A percentile compares a stretch with the other conserved stretches of the same genome.
Evolutionary conservation across 1,140 invertebrate genomes (phyloP).

Genomic region (Lysiphlebus fabarum): DNA sequence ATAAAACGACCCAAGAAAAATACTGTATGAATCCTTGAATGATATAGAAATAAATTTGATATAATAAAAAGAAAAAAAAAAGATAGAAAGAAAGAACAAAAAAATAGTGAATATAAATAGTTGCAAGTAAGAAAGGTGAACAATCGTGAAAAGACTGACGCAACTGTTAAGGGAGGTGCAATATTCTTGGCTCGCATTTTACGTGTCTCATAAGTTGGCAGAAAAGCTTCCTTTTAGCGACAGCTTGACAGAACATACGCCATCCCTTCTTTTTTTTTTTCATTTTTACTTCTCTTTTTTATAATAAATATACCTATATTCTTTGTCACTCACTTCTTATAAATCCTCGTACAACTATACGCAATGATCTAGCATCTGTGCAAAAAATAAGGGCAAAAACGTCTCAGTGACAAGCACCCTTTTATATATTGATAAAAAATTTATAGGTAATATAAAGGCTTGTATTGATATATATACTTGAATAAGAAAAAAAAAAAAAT

Average conservation of each 20-base stretch:
- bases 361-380: slow-evolving; percentile 40
- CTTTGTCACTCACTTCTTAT: neutral
- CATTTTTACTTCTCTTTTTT: neutral
- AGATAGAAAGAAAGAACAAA: slow-evolving; percentile 3
- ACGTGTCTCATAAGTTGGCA: slow-evolving; percentile 53
- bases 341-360: slow-evolving; percentile 29
- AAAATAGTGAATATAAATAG: slow-evolving; percentile 4
- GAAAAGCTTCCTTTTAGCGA: slow-evolving; percentile 47
- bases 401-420: too few species aligned
- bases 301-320: slow-evolving; percentile 3
- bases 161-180: slow-evolving; percentile 37
- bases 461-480: too few species aligned
- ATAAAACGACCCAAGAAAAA: neutral
- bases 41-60: slow-evolving; percentile 3
- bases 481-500: too few species aligned
- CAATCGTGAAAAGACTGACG: slow-evolving; percentile 6
- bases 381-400: neutral
- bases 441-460: too few species aligned
- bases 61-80: slow-evolving; percentile 5
- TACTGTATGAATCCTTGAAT: neutral
- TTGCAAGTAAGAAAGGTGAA: neutral
- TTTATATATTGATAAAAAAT: too few species aligned
- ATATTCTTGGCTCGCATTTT: slow-evolving; percentile 50
- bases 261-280: slow-evolving; percentile 29
- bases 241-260: slow-evolving; percentile 54